Base-by-base conservation (phyloP, 2,113 vertebrate species). In the Corythoichthys intestinalis region DNA sequence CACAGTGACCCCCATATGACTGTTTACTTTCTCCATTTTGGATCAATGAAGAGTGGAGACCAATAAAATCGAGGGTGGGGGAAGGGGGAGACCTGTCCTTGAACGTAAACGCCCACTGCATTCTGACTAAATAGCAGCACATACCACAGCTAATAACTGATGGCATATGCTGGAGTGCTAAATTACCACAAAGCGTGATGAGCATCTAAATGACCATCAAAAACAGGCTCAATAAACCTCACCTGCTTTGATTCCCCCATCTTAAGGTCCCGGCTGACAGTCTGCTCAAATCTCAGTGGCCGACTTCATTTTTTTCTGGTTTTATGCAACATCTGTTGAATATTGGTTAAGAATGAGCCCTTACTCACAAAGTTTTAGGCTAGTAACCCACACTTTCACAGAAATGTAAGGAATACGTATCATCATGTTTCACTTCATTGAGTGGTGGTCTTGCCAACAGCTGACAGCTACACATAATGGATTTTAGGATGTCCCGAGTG, bases 51-150 rank as follows among this genome's bases (percentile, higher is more conserved):
- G 13, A 38, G 9, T 39, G 44, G 35, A 34, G 69, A 35, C n/a
- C 8, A 52, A 1, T 54, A 61, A 59, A 34, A 41, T 11, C 6
- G 14, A 3, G 10, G 54, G 11, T 47, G 9, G 8, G 13, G 34
- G 44, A 8, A 37, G 14, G 49, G 44, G 70, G 68, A 34, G 64
- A 66, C 63, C 52, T 76, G 80, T 38, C 83, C 79, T 84, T 83
- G 79, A 79, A 78, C 61, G 69, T 81, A 79, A 81, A 69, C 52
- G 78, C 54, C 54, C 2, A 2, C 57, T 77, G 50, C 37, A 78
- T 76, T 75, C 35, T 34, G 41, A 52, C 49, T 58, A 70, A 80
- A 85, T 60, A 66, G 35, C 58, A 69, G 15, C 69, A 68, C 10
- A 67, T 62, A 73, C 66, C 72, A 50, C 56, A 61, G 56, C 65